phyloP scores from a whole-genome alignment of 2,888 invertebrate genomes.

The Drosophila borealis region DNA sequence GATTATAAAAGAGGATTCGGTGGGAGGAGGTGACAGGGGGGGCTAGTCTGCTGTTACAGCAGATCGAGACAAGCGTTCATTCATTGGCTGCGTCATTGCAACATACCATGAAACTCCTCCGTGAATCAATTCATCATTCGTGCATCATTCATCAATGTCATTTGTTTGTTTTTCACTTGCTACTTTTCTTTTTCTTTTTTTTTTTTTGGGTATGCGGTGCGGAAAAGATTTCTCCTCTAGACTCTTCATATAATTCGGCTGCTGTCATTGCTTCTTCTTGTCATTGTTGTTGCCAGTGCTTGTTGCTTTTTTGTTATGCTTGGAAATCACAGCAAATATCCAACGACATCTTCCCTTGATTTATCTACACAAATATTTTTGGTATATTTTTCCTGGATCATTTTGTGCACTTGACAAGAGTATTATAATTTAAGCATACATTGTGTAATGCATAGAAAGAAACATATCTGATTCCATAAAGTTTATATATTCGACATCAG shows the following conservation, averaged over 20 bases:
- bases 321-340: conserved; percentile 36
- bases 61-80: conserved; percentile 62
- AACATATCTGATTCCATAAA: no score
- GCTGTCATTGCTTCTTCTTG: no score
- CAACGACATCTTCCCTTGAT: conserved; percentile 30
- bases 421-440: no score
- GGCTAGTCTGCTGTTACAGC: neutral
- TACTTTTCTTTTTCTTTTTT: conserved; percentile 26
- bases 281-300: conserved; percentile 13
- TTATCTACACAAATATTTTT: conserved; percentile 41
- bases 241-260: no score
- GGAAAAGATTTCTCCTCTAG: no score
- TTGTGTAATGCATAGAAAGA: no score
- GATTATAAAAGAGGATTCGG: neutral
- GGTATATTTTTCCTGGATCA: neutral
- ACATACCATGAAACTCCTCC: conserved; percentile 38
- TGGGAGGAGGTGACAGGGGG: neutral
- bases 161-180: conserved; percentile 55
- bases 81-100: conserved; percentile 57
- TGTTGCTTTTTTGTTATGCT: conserved; percentile 21
- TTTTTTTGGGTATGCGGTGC: conserved; percentile 11
- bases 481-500: no score
- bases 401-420: no score
- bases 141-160: conserved; percentile 79
- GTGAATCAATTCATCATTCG: conserved; percentile 69